phyloP scores from a whole-genome alignment of 2,113 vertebrate genomes.

The Sinocyclocheilus anshuiensis region DNA sequence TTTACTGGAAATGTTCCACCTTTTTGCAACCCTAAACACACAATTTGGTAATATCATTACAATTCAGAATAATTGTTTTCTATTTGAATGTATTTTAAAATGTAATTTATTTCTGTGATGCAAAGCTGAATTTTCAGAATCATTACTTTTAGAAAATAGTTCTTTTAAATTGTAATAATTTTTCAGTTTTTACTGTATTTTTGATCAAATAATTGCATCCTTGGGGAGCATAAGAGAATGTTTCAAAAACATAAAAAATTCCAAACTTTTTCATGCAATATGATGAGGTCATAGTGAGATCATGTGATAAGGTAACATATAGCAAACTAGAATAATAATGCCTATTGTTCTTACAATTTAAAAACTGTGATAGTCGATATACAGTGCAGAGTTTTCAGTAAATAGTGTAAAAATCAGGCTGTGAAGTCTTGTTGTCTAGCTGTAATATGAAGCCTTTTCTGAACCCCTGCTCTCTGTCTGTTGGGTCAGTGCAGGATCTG shows the following conservation, averaged over 20 bases:
- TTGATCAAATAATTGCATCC: background rate
- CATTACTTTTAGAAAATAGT: background rate
- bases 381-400: background rate
- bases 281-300: background rate
- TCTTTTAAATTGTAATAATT: background rate
- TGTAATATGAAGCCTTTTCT: constrained; percentile 61
- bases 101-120: background rate
- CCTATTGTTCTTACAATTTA: background rate
- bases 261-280: constrained; percentile 11
- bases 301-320: background rate
- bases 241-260: no score
- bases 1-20: no score
- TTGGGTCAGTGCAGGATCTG: background rate
- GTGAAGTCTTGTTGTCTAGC: background rate
- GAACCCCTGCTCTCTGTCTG: constrained; percentile 13
- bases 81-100: background rate
- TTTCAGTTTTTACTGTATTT: background rate
- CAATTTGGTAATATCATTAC: background rate
- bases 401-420: constrained; percentile 41
- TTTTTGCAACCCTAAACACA: no score
- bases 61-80: background rate
- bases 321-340: background rate
- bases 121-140: background rate
- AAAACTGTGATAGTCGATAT: background rate
- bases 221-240: background rate